These are phyloP conservation scores for Heliconius erato DNA, from an alignment of 2,888 invertebrate species.

Conservation along the genomic window DNA sequence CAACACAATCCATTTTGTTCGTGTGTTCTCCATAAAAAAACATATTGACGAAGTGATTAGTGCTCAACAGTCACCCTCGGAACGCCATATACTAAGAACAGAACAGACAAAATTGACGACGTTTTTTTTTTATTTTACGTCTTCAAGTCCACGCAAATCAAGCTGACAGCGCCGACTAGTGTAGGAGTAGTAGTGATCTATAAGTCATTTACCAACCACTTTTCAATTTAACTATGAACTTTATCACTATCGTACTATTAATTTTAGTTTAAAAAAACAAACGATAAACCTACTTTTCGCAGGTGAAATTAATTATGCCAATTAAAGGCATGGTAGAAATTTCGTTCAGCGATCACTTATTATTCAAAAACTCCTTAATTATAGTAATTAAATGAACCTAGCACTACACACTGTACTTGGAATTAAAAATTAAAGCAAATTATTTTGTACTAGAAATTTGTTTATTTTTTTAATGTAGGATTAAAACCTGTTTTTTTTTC, in stretches of 20 bases:
- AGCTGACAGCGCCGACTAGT: too few relatives aligned
- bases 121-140: too few relatives aligned
- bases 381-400: slow-evolving; percentile 30
- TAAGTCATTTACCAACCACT: neutral
- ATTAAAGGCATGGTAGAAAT: slow-evolving; percentile 1
- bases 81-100: too few relatives aligned
- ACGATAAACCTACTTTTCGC: neutral
- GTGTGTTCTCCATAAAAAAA: too few relatives aligned
- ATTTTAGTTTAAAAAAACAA: neutral
- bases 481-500: neutral
- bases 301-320: slow-evolving; percentile 18
- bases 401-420: slow-evolving; percentile 12
- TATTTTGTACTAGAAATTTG: neutral
- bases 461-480: neutral
- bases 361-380: slow-evolving; percentile 31
- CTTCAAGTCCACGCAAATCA: too few relatives aligned
- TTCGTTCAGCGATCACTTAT: slow-evolving; percentile 26
- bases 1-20: too few relatives aligned
- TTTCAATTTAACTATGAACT: neutral
- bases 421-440: slow-evolving; percentile 3
- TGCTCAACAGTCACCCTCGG: too few relatives aligned
- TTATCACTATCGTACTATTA: neutral
- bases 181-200: too few relatives aligned
- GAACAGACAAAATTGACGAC: too few relatives aligned
- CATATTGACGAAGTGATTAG: too few relatives aligned